Evolutionary conservation across 2,113 vertebrate species (phyloP), one percentile per base, ranked within the genome.

Genomic region (Psophia crepitans): DNA sequence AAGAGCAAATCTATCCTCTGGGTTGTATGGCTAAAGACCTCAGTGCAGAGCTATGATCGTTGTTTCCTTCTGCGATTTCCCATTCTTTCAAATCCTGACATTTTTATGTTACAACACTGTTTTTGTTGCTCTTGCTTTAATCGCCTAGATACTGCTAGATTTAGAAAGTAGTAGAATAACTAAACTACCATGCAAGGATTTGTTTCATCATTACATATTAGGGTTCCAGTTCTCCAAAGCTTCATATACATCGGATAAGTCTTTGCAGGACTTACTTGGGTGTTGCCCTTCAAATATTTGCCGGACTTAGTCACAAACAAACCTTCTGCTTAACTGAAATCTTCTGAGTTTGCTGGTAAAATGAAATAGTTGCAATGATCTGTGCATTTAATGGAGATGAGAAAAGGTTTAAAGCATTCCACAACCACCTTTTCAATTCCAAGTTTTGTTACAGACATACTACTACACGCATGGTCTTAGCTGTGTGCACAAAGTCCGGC

Each of bases 1-100:
- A 94, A 85, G n/a, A 91, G 82, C 79, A 95, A 90, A 97, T 95
- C 90, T 88, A 74, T 96, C 75, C 92, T 96, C 90, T 86, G 87
- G 75, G 92, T 19, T 88, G 64, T 70, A 39, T 17, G 64, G 85
- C 73, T 94, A 74, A 95, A 95, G 79, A 84, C 64, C 79, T 96
- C 66, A 66, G 82, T 9, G 82, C 58, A 76, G 84, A 94, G 71
- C 89, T 77, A n/a, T 54, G 82, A 85, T 79, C 2, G 0, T 57
- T 95, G 90, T 5, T 5, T 94, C 43, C 68, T 86, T 84, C 63
- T 92, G 88, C 48, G 58, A 80, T 77, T 86, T 85, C n/a, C 85
- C 80, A 84, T 77, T 96, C 85, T 81, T 94, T 93, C 85, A 84
- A 71, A 57, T 51, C 71, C 76, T 81, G 83, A 86, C 2, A 15